Percentiles rank a stretch among this genome's conserved stretches.
phyloP scores from a whole-genome alignment of 92 coral and sea anemone genomes.

The Heliopora coerulea region DNA sequence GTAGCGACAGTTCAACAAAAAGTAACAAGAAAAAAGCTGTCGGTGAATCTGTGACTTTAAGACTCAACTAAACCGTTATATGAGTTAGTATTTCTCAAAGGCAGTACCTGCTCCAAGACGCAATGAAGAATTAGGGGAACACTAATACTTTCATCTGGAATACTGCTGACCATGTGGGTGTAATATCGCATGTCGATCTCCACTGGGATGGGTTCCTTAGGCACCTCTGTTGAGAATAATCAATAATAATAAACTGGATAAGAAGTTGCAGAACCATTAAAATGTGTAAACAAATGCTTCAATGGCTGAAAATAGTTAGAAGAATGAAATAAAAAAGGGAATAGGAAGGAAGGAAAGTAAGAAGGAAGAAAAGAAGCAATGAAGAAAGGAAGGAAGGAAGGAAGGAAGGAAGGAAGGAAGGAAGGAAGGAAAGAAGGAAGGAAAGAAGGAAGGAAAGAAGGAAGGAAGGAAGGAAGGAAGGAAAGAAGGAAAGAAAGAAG shows the following conservation, averaged over 20 bases:
- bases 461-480: conserved; percentile 2
- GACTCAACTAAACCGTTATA: too few species aligned
- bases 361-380: neutral
- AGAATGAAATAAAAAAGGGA: neutral
- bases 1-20: too few species aligned
- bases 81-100: neutral
- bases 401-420: conserved; percentile 9
- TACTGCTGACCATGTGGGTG: conserved; percentile 75
- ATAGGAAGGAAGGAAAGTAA: neutral
- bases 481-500: neutral
- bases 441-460: neutral
- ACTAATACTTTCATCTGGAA: conserved; percentile 88
- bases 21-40: too few species aligned
- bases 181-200: conserved; percentile 83
- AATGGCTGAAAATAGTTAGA: too few species aligned
- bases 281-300: too few species aligned
- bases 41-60: too few species aligned
- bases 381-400: conserved; percentile 8
- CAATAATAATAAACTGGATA: too few species aligned
- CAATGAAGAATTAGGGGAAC: conserved; percentile 86
- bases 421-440: conserved; percentile 1
- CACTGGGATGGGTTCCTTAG: conserved; percentile 53
- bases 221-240: neutral
- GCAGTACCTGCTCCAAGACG: conserved; percentile 86
- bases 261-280: too few species aligned